phyloP scores from a whole-genome alignment of 2,888 invertebrate genomes.

The Drosophila quinaria region DNA sequence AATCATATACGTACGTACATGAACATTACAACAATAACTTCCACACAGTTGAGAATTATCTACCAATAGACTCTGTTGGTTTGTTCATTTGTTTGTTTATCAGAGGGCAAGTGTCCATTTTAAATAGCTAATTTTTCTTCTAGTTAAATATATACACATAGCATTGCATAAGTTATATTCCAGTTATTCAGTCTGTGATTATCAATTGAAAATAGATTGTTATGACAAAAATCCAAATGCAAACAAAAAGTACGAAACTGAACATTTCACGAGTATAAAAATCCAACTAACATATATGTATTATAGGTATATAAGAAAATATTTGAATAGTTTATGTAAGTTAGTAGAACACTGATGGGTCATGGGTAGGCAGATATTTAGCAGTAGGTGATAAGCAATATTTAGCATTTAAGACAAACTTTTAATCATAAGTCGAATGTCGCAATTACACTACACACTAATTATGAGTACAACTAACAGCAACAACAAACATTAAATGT shows the following conservation, averaged over 20 bases:
- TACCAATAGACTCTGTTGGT: conserved; percentile 37
- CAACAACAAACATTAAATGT: conserved; percentile 66
- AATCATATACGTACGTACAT: conserved; percentile 19
- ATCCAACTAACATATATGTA: conserved; percentile 36
- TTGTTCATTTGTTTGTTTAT: conserved; percentile 20
- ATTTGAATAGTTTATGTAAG: conserved; percentile 33
- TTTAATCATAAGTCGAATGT: conserved; percentile 52
- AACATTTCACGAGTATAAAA: conserved; percentile 67
- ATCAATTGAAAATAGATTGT: conserved; percentile 55
- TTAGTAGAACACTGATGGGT: conserved; percentile 67
- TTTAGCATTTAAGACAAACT: conserved; percentile 53
- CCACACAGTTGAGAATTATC: conserved; percentile 46
- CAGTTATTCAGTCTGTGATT: conserved; percentile 78
- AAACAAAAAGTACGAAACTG: conserved; percentile 63
- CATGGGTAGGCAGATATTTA: conserved; percentile 76
- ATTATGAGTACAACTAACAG: conserved; percentile 70
- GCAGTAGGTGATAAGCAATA: conserved; percentile 73
- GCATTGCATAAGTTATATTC: conserved; percentile 67
- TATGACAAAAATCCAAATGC: conserved; percentile 46
- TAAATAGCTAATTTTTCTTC: conserved; percentile 69
- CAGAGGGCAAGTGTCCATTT: conserved; percentile 39
- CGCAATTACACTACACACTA: conserved; percentile 64
- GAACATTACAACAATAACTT: conserved; percentile 14
- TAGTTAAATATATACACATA: conserved; percentile 52
- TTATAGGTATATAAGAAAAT: conserved; percentile 19